Evolutionary conservation across 2,113 vertebrate genomes (phyloP), one percentile per base, ranked within the genome.

Genomic region (Sisor rabdophorus): DNA sequence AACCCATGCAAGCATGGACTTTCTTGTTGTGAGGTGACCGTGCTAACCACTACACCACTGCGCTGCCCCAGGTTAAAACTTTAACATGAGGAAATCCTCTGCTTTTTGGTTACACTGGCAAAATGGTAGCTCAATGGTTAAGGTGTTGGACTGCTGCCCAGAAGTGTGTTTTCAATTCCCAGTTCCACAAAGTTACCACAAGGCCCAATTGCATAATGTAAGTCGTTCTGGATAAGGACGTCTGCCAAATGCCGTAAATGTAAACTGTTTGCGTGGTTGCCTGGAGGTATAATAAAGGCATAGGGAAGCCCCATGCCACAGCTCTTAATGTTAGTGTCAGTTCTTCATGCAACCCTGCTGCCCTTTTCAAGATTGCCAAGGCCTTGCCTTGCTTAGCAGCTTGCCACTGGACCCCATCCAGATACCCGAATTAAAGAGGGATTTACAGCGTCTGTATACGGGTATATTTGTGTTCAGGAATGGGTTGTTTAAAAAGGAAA

Each of bases 341-440:
- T 36, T 22, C 19, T 22, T 69, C 53, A 73, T 58, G 48, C 48
- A 73, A 72, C 74, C 80, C 73, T 79, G 56, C 68, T 78, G 76
- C 50, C 72, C 73, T 79, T 59, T 79, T 75, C 15, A 5, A 48
- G 22, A 52, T 50, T 85, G 81, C 84, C 81, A 81, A 77, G 77
- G 74, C 70, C 64, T 76, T 77, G 73, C 74, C 74, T 71, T 36
- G 52, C 65, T 56, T 79, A 78, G 74, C 81, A 79, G 55, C 52
- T 60, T 78, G 61, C 24, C 60, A 54, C 63, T 81, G 79, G 77
- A 73, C n/a, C 10, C 5, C 15, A 59, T 74, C 81, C 81, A 81
- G 75, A 78, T 59, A 28, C 54, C 16, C 72, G 81, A 81, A 81
- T 83, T 81, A 81, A 74, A 81, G 77, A 70, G 64, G 81, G 76